Conservation (phyloP, 2,888 invertebrate genomes). For the Noctua comes region DNA sequence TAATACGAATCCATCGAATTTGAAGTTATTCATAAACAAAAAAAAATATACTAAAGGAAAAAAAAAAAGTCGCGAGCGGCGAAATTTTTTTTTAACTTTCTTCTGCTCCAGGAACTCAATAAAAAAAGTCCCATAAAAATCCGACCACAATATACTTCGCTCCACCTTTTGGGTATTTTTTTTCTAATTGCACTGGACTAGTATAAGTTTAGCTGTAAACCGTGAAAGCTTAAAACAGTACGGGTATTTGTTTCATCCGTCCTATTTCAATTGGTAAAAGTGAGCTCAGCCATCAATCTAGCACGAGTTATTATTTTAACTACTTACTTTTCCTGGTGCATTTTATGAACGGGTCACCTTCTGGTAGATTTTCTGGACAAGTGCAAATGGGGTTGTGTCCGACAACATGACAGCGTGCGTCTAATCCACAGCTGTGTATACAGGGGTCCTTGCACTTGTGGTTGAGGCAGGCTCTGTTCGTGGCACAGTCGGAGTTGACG, state of each 20-base stretch:
- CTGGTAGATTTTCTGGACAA: conserved; percentile 91
- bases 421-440: conserved; percentile 93
- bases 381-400: conserved; percentile 95
- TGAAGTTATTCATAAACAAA: no score
- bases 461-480: conserved; percentile 93
- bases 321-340: conserved; percentile 89
- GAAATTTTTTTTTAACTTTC: no score
- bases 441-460: conserved; percentile 95
- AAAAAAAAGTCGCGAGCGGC: no score
- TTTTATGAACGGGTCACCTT: conserved; percentile 94
- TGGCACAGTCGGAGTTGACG: conserved; percentile 94
- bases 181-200: no score
- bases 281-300: background rate
- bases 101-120: no score
- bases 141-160: no score
- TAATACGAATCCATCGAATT: no score
- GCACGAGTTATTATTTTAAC: background rate
- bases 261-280: background rate
- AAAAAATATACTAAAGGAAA: no score
- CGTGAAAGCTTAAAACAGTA: no score
- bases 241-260: background rate
- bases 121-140: no score
- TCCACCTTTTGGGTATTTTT: no score
- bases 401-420: conserved; percentile 94
- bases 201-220: no score